phyloP scores from a whole-genome alignment of 2,797 vertebrate species.

The Callimico goeldii region DNA sequence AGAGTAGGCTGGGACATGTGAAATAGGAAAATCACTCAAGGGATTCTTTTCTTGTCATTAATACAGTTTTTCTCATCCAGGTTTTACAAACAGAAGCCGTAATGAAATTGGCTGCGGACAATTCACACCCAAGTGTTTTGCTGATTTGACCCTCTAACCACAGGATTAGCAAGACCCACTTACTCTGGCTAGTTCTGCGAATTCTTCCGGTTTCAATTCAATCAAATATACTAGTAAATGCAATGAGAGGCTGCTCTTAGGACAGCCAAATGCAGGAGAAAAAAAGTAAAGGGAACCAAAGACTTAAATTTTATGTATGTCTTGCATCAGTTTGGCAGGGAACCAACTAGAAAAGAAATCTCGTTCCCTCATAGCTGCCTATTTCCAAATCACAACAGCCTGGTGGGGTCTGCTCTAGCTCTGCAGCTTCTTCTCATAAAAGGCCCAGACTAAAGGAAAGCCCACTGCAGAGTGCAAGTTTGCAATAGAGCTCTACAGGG shows the following conservation, averaged over 20 bases:
- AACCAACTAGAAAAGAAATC: conserved; percentile 59
- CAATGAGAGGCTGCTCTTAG: conserved; percentile 12
- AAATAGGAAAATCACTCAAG: conserved; percentile 30
- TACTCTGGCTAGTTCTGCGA: conserved; percentile 61
- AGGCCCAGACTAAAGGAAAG: neutral
- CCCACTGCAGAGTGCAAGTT: neutral
- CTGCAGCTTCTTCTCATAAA: neutral
- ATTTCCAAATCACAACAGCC: conserved; percentile 57
- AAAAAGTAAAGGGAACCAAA: conserved; percentile 71
- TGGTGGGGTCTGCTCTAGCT: neutral
- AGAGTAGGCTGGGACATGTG: neutral
- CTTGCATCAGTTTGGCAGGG: conserved; percentile 63
- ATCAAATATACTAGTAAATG: conserved; percentile 71
- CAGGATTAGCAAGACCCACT: conserved; percentile 59
- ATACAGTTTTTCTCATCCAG: conserved; percentile 63
- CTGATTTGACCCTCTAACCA: conserved; percentile 62
- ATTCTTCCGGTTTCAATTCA: conserved; percentile 72
- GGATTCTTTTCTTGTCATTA: conserved; percentile 19
- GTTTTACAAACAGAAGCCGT: conserved; percentile 60
- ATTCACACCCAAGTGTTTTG: conserved; percentile 63
- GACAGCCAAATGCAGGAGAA: conserved; percentile 52
- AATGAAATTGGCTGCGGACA: conserved; percentile 45
- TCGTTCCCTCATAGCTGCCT: neutral
- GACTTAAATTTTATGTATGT: conserved; percentile 62
- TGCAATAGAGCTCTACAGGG: neutral